Evolutionary conservation across 2,888 invertebrate species (phyloP), one percentile per base, ranked within the genome.

Genomic region (Pammene fasciana): DNA sequence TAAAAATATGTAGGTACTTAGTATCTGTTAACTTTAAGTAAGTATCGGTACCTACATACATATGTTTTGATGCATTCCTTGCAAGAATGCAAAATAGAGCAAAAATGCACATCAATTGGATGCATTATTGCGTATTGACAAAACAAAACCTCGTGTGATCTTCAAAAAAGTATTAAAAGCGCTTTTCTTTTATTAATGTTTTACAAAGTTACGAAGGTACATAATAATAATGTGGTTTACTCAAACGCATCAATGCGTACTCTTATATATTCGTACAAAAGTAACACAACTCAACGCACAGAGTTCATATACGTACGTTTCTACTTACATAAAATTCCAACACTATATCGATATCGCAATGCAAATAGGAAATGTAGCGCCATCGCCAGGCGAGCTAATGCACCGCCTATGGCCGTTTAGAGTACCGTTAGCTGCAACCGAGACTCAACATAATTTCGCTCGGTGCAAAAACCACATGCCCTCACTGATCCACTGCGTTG

Each of bases 391-490:
- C 62, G 56, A 52, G 45, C 45, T 50, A 70, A 70, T 65, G 65
- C 70, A 65, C 36, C 54, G 70, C 60, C 59, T 65, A 46, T 54
- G 65, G 59, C 65, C 60, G 65, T 54, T 70, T 65, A 70, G 65
- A 60, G 59, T 70, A 65, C 70, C 70, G 65, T 70, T 70, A 65
- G 60, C 36, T 67, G 59, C 60, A 57, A 43, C 54, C 41, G 65
- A 59, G 68, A 43, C 70, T 60, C 70, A 34, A 60, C 70, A 60
- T 65, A 54, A 70, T 70, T 70, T 65, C 54, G 60, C 68, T 70
- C 65, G 41, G 54, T 60, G 68, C 67, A 61, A 68, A 68, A 68
- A 62, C 67, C 68, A 70, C 59, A 59, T 65, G 68, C 59, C 64
- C 57, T 46, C 45, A 16, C 60, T 48, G 60, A 60, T 59, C 18